A percentile compares a stretch with the other conserved stretches of the same genome.
Conservation (phyloP, 2,113 vertebrate species). For the Penelope pileata region DNA sequence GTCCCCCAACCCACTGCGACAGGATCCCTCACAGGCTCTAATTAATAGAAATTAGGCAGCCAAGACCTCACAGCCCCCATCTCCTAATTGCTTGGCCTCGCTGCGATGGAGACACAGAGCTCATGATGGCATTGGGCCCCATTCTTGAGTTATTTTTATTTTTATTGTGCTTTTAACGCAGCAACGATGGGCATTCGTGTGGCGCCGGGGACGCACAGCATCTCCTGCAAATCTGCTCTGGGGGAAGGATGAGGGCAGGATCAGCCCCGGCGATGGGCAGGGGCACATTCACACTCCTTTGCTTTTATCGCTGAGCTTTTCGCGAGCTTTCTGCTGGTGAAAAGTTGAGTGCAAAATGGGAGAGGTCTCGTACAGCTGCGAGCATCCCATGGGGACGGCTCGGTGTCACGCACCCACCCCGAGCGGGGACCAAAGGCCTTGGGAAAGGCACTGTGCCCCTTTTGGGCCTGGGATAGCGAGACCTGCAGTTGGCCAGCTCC, state of each 20-base stretch:
- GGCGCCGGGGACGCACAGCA: slow-evolving; percentile 17
- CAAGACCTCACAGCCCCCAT: slow-evolving; percentile 42
- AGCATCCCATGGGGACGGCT: background rate
- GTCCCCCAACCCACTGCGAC: background rate
- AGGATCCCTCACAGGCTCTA: background rate
- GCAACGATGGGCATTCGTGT: background rate
- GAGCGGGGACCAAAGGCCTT: background rate
- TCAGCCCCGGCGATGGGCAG: background rate
- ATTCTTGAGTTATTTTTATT: slow-evolving; percentile 45
- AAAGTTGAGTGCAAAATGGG: slow-evolving; percentile 47
- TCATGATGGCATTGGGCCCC: background rate
- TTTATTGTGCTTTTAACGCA: slow-evolving; percentile 46
- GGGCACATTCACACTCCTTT: background rate
- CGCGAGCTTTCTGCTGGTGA: background rate
- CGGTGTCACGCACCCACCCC: background rate
- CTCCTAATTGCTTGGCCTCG: slow-evolving; percentile 36
- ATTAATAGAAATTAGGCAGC: slow-evolving; percentile 59
- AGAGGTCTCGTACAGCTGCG: background rate
- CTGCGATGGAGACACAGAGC: background rate
- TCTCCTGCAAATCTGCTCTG: background rate
- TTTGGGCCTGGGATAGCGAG: background rate
- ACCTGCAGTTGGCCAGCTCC: background rate
- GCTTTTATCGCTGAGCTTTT: slow-evolving; percentile 47
- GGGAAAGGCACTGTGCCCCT: background rate
- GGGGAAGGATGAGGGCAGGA: background rate